A percentile compares a stretch with the other conserved stretches of the same genome.
phyloP scores from a whole-genome alignment of 2,113 vertebrate species.

The Peromyscus leucopus region DNA sequence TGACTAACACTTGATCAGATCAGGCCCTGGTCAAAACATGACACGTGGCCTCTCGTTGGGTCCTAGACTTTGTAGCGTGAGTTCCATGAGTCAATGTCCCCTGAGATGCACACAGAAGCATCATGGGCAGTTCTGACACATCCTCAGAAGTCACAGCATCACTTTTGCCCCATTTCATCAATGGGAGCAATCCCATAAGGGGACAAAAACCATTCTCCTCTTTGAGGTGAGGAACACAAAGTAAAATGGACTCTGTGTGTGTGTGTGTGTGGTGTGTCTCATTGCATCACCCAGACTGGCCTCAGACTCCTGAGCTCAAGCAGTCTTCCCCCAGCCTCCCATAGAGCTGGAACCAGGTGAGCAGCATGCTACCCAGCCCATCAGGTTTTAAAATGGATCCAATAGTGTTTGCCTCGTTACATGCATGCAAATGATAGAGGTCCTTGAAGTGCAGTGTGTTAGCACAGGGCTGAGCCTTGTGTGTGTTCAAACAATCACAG shows the following conservation, averaged over 20 bases:
- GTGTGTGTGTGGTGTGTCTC: background rate
- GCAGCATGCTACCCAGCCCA: too few relatives aligned
- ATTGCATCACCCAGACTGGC: background rate
- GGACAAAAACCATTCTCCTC: background rate
- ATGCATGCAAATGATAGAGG: background rate
- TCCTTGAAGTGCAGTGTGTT: background rate
- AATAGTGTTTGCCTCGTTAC: background rate
- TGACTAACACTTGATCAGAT: background rate
- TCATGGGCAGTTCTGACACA: background rate
- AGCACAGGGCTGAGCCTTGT: background rate
- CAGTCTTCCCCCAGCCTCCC: background rate
- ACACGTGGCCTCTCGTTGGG: rapidly evolving
- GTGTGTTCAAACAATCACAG: background rate
- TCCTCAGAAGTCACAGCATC: background rate
- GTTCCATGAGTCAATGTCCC: background rate
- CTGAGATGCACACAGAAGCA: background rate
- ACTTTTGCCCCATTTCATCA: background rate
- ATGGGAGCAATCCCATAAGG: background rate
- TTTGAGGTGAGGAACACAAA: background rate
- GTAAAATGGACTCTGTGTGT: background rate
- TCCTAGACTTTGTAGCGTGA: background rate
- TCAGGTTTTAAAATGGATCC: background rate
- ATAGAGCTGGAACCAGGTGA: background rate
- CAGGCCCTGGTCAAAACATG: background rate
- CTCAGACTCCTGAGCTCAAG: background rate